Evolutionary conservation across 2,797 vertebrate species (phyloP).

Genomic region (Lates japonicus): DNA sequence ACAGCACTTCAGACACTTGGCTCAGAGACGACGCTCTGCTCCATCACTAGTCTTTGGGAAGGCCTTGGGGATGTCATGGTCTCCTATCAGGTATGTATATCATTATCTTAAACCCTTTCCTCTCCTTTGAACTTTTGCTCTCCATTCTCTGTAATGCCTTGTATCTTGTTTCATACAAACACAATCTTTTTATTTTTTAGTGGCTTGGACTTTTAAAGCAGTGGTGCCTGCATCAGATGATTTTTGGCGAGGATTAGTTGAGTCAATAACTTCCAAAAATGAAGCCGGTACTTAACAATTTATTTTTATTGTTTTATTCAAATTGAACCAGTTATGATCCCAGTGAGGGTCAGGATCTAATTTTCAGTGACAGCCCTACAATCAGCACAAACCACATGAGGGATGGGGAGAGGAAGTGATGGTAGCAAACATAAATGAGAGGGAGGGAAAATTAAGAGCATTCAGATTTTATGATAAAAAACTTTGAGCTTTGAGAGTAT

Average conservation of each 20-base stretch:
- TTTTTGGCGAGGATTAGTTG: neutral
- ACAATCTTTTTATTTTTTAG: neutral
- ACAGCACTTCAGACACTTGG: conserved; percentile 80
- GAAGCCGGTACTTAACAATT: neutral
- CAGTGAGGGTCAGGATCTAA: neutral
- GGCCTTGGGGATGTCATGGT: conserved; percentile 82
- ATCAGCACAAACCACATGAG: neutral
- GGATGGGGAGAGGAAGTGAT: neutral
- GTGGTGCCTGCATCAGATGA: too few relatives aligned
- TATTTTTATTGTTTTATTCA: too few relatives aligned
- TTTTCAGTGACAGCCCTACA: neutral
- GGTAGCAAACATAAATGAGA: neutral
- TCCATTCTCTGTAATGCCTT: neutral
- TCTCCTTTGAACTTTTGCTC: neutral
- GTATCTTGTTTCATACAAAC: neutral
- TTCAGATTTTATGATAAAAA: neutral
- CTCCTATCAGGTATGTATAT: conserved; percentile 79
- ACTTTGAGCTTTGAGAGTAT: neutral
- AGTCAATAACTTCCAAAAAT: neutral
- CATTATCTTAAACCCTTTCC: neutral
- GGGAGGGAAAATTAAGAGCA: neutral
- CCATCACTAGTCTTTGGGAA: conserved; percentile 83
- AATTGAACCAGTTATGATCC: neutral
- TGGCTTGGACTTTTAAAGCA: neutral
- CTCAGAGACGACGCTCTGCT: conserved; percentile 83